Evolutionary conservation across 1,140 invertebrate species (phyloP), one percentile per base, ranked within the genome.

Genomic region (Heliconius hermathena): DNA sequence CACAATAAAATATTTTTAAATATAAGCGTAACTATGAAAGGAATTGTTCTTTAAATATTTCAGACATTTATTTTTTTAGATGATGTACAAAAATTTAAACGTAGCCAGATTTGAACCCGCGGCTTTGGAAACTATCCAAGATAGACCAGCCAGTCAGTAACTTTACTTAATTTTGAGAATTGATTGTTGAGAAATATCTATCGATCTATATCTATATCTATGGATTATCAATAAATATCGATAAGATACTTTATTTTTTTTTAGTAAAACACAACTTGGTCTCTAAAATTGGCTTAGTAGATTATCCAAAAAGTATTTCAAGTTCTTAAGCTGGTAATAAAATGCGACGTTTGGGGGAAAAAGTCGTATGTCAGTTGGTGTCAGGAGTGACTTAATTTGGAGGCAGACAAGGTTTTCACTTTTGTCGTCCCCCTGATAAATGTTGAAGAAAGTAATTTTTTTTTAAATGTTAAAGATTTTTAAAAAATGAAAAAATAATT

Each of bases 331-430:
- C 60, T 26, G 8, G 29, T 57, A 57, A 75, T 75, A 75, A 75
- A 75, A 60, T 8, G 74, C 36, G 74, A 75, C 74, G 26, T 41
- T 75, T 75, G 8, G 54, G 73, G 74, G 33, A 66, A 75, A 41
- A 60, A 75, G 73, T 54, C 11, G 36, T 52, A 29, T 60, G 74
- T 57, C 74, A 75, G 52, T 33, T 75, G 33, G 36, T 60, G 54
- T 75, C 74, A 75, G 29, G 20, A 52, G 33, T 60, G 74, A 75
- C 60, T 75, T 54, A 66, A 75, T 75, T 75, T 75, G 54, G 60
- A 36, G 74, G 54, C 33, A 16, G 20, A 57, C 5, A 66, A 60
- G 74, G 46, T 29, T 75, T 75, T 75, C 54, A 66, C 60, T 75
- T 74, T 38, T 54, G 20, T 4, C 57, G n/a, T 38, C 73, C 20